These are phyloP conservation scores for Pteromalus puparum DNA, from an alignment of 1,140 invertebrate species.

Conservation along the genomic window DNA sequence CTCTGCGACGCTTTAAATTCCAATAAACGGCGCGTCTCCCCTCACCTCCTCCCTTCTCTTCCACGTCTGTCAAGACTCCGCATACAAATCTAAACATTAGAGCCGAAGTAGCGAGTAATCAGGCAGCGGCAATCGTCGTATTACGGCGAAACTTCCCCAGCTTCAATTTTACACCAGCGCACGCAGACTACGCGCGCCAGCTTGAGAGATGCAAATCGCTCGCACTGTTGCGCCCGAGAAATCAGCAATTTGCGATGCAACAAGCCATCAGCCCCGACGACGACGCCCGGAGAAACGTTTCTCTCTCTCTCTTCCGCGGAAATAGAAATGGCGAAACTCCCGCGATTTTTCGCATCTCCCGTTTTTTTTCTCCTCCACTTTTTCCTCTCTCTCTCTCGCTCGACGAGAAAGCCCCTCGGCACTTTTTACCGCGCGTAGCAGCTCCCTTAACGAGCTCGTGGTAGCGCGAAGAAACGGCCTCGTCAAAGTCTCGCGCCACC, in stretches of 20 bases:
- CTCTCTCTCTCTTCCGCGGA: not conserved
- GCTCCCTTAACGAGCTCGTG: conserved; percentile 16
- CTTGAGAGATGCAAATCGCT: conserved; percentile 10
- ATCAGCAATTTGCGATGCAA: conserved; percentile 41
- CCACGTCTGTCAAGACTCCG: not conserved
- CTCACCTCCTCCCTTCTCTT: no score
- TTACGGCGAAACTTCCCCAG: not conserved
- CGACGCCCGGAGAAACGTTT: not conserved
- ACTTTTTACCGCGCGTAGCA: not conserved
- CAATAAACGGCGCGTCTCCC: no score
- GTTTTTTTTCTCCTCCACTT: not conserved
- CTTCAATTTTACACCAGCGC: not conserved
- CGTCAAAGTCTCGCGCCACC: not conserved
- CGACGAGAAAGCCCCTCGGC: not conserved
- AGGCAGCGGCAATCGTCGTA: not conserved
- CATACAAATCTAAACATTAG: not conserved
- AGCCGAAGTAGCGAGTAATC: not conserved
- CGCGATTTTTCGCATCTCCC: conserved; percentile 3
- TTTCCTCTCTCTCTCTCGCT: not conserved
- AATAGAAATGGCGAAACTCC: not conserved
- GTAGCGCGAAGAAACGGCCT: not conserved
- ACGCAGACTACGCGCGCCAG: not conserved
- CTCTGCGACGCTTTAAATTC: no score
- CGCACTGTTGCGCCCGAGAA: not conserved
- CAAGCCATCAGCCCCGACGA: not conserved